Conservation (phyloP, 2,113 vertebrate species). For the Tragelaphus strepsiceros region DNA sequence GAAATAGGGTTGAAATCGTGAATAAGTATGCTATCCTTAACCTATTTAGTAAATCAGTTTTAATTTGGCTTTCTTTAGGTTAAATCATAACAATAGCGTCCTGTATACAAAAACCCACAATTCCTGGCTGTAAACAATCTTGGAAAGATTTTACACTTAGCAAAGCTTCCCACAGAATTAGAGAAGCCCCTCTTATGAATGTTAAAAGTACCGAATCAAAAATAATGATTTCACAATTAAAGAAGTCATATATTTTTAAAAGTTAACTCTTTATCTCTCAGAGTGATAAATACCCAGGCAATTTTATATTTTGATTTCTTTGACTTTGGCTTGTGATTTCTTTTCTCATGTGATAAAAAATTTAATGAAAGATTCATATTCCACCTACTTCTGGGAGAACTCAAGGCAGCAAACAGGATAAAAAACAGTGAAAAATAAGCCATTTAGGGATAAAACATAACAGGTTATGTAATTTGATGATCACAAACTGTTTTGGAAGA, state of each 20-base stretch:
- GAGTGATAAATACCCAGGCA: conserved; percentile 48
- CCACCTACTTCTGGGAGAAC: conserved; percentile 34
- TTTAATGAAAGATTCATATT: conserved; percentile 47
- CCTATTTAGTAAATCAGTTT: conserved; percentile 86
- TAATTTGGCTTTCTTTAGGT: conserved; percentile 84
- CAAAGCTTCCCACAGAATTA: conserved; percentile 70
- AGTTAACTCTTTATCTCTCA: conserved; percentile 76
- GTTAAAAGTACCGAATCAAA: conserved; percentile 65
- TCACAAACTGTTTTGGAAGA: conserved; percentile 60
- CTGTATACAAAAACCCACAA: conserved; percentile 68
- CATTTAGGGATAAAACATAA: conserved; percentile 58
- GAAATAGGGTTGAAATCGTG: conserved; percentile 87
- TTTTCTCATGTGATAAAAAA: conserved; percentile 35
- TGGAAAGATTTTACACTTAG: conserved; percentile 74
- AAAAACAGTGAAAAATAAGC: conserved; percentile 55
- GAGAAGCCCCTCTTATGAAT: conserved; percentile 58
- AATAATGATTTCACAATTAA: conserved; percentile 69
- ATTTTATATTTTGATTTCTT: conserved; percentile 71
- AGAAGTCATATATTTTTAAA: conserved; percentile 55
- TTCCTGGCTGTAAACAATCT: conserved; percentile 71
- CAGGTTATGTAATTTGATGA: conserved; percentile 61
- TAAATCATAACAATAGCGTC: conserved; percentile 77
- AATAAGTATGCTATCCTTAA: conserved; percentile 82
- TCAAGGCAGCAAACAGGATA: conserved; percentile 29
- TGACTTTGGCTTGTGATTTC: conserved; percentile 48